phyloP scores from a whole-genome alignment of 1,140 invertebrate genomes.

The Coboldia fuscipes region DNA sequence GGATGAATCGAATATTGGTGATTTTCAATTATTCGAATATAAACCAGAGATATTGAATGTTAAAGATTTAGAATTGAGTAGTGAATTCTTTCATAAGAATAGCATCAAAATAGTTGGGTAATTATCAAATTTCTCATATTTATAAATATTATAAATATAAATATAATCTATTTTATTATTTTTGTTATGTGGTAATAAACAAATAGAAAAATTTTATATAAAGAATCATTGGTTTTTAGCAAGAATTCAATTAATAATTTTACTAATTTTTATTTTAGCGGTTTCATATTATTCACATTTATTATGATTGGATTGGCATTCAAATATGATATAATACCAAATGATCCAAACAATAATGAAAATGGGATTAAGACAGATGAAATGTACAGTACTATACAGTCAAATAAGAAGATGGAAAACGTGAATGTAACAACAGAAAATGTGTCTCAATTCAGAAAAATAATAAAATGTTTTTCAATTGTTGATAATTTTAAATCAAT shows the following conservation, averaged over 20 bases:
- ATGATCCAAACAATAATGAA: background rate
- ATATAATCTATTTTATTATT: too few relatives aligned
- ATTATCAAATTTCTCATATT: background rate
- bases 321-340: background rate
- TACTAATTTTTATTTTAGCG: slow-evolving; percentile 1
- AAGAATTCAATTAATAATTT: background rate
- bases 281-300: slow-evolving; percentile 9
- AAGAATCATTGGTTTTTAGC: too few relatives aligned
- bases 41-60: slow-evolving; percentile 15
- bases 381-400: background rate
- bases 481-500: slow-evolving; percentile 11
- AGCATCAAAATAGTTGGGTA: slow-evolving; percentile 12
- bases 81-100: slow-evolving; percentile 10
- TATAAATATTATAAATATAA: too few relatives aligned
- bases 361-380: background rate
- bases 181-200: too few relatives aligned
- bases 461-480: slow-evolving; percentile 16
- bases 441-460: slow-evolving; percentile 6
- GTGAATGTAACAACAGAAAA: slow-evolving; percentile 12
- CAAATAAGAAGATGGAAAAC: background rate
- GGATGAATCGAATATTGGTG: slow-evolving; percentile 7
- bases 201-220: too few relatives aligned
- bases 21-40: slow-evolving; percentile 15
- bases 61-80: slow-evolving; percentile 13
- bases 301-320: slow-evolving; percentile 11